Evolutionary conservation across 2,888 invertebrate species (phyloP), one percentile per base, ranked within the genome.

Genomic region (Campaea margaritaria): DNA sequence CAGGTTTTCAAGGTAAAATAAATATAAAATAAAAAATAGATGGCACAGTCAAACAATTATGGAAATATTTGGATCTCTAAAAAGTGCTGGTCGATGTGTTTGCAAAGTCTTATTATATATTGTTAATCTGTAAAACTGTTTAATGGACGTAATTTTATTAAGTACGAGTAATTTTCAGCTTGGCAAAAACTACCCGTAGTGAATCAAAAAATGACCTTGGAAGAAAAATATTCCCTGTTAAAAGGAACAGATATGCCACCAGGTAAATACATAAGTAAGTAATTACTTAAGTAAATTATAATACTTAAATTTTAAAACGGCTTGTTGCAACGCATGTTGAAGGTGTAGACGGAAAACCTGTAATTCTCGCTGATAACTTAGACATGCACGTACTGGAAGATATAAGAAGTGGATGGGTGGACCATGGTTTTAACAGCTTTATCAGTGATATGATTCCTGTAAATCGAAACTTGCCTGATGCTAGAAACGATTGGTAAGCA

Each of bases 371-470:
- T 56, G 91, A 95, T 64, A 5, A 96, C 95, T 62, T 96, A 95
- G 79, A 95, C 95, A 87, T 95, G 95, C 21, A 96, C 95, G 64
- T 96, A 95, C 78, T 95, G 95, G 82, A 95, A 94, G 93, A 96
- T 69, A 96, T 97, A 53, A 96, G 96, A 73, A 96, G 96, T 72
- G 99, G 99, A n/a, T 99, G 99, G 98, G 91, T 95, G 79, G 96
- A 97, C 70, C 98, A 99, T 82, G 98, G 98, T 14, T 99, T 99
- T 91, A 99, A 99, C 93, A 97, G 98, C 87, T 99, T 98, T 84
- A 97, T 95, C 68, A 98, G 98, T 79, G 99, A 99, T 90, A 94
- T 98, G 89, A 98, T 99, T 78, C 98, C 98, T 15, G 94, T 99
- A 12, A 97, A 97, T 82, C 93, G 99, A 61, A 94, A 94, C 28